Base-by-base conservation (phyloP, 1,140 invertebrate species). In the Muscidifurax raptorellus region DNA sequence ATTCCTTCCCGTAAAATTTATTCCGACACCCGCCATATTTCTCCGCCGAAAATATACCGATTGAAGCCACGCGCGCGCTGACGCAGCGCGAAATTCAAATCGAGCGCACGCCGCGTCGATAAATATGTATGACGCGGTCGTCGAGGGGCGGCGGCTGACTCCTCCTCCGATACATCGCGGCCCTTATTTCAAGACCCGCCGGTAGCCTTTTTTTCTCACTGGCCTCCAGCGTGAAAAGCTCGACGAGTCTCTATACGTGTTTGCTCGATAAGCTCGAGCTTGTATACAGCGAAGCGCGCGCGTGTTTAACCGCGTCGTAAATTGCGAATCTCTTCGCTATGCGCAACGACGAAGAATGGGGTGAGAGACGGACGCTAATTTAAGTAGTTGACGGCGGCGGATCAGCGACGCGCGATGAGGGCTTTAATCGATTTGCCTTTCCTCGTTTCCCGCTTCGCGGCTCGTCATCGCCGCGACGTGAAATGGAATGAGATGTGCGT, bases 31-130 rank as follows among this genome's bases (percentile, higher is more conserved):
- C 22, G 52, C 0, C 22, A 59, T 59, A 59, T 59, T 59, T 59
- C 52, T n/a, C 52, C 22, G 52, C 52, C 52, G 25, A 72, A 47
- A 83, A 80, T 83, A 80, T 83, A 75, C 80, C 71, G 77, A 85
- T 85, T 71, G 71, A 28, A 27, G 15, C 36, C 64, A 6, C 18
- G 27, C 28, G 3, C 22, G 15, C 79, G 79, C 13, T 27, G 85
- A 86, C 83, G 72, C 85, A 82, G 85, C 86, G 86, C 77, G 86
- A 89, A 89, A 90, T 88, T 90, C 86, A 89, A 90, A 90, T 87
- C 59, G 80, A 27, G 30, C 85, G 67, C 84, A 64, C 76, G 66
- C 69, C 67, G 69, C 32, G 10, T 13, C 66, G 82, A 87, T 89
- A 87, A 88, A 89, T 89, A 89, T 89, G 86, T 85, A 89, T 87